These are phyloP conservation scores for Bemisia tabaci DNA, from an alignment of 1,140 invertebrate genomes.

Conservation along the genomic window DNA sequence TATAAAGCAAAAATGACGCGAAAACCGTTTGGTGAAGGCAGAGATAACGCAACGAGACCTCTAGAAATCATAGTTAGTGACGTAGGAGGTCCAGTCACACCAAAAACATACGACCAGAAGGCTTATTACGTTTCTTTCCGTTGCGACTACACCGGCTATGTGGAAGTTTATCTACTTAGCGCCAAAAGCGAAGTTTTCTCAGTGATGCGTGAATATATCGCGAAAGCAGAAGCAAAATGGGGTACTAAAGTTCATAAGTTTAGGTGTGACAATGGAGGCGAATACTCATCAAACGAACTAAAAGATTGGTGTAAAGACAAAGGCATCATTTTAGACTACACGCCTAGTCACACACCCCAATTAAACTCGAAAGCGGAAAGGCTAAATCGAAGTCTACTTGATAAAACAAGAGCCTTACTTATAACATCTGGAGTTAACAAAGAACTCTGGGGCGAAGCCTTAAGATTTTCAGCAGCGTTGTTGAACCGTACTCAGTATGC, in stretches of 20 bases:
- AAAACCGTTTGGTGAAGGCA: conserved; percentile 17
- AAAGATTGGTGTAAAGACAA: conserved; percentile 21
- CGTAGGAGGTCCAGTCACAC: conserved; percentile 27
- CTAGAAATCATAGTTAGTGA: conserved; percentile 28
- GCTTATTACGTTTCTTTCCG: conserved; percentile 29
- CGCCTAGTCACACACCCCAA: conserved; percentile 26
- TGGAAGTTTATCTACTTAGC: conserved; percentile 29
- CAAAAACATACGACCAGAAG: conserved; percentile 23
- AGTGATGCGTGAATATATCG: conserved; percentile 27
- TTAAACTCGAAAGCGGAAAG: conserved; percentile 29
- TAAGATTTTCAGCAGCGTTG: no score
- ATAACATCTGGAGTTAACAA: no score
- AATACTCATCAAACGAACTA: conserved; percentile 29
- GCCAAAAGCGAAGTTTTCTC: conserved; percentile 29
- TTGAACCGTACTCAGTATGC: no score
- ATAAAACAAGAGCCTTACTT: no score
- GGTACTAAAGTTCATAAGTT: conserved; percentile 24
- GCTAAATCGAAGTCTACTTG: conserved; percentile 22
- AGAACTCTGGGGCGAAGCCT: no score
- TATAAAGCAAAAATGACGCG: conserved; percentile 22
- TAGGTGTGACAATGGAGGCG: conserved; percentile 32
- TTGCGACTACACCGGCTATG: conserved; percentile 30
- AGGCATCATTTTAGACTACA: conserved; percentile 26
- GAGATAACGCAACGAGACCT: conserved; percentile 12
- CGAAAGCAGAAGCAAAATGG: conserved; percentile 27